Conservation (phyloP, 2,888 invertebrate genomes). For the Lasioglossum villosulum region DNA sequence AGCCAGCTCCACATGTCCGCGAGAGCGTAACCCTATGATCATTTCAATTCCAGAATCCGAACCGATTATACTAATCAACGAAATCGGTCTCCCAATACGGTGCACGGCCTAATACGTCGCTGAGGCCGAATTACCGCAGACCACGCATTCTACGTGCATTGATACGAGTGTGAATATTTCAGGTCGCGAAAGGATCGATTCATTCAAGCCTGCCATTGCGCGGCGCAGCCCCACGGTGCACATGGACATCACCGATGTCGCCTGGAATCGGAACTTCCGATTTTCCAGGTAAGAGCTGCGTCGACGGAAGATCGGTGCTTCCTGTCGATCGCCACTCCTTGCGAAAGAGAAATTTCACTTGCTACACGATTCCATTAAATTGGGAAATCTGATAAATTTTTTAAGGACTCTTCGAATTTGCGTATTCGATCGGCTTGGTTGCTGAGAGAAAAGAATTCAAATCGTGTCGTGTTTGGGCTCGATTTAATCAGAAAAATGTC, state of each 20-base stretch:
- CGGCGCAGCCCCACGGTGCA: slow-evolving; percentile 11
- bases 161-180: slow-evolving; percentile 65
- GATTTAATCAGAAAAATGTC: too few species aligned
- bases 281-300: not conserved
- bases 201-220: slow-evolving; percentile 51
- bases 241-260: slow-evolving; percentile 26
- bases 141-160: slow-evolving; percentile 49
- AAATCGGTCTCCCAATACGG: slow-evolving; percentile 14
- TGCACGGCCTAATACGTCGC: slow-evolving; percentile 22
- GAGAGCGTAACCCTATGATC: not conserved
- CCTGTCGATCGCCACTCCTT: not conserved
- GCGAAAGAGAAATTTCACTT: not conserved
- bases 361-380: not conserved
- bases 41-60: slow-evolving; percentile 9
- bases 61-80: slow-evolving; percentile 24
- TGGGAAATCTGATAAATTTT: not conserved
- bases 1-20: not conserved
- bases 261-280: not conserved
- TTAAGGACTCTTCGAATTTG: too few species aligned
- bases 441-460: too few species aligned
- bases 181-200: slow-evolving; percentile 63
- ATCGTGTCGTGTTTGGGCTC: too few species aligned
- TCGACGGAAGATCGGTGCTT: not conserved
- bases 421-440: too few species aligned
- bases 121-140: slow-evolving; percentile 49